Evolutionary conservation across 2,888 invertebrate species (phyloP).

Genomic region (Harpalus rubripes): DNA sequence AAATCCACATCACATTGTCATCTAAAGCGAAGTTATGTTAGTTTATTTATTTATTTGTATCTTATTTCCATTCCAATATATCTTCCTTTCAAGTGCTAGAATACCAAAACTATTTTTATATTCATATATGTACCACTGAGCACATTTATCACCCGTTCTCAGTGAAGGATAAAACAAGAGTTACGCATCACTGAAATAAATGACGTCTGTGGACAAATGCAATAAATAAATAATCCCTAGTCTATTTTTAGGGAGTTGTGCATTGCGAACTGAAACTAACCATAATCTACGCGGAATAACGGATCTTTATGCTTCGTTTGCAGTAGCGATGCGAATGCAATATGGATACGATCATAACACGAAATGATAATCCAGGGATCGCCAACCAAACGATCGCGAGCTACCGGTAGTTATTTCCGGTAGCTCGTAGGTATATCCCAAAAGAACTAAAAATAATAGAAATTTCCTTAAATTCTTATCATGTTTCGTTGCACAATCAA

Average conservation of each 20-base stretch:
- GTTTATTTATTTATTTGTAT: background rate
- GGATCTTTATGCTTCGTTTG: background rate
- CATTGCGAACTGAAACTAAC: background rate
- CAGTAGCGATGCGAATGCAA: too few species aligned
- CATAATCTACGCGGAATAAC: background rate
- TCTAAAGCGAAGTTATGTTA: background rate
- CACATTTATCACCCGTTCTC: background rate
- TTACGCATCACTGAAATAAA: constrained; percentile 9
- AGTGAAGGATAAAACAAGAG: background rate
- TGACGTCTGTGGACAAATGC: background rate
- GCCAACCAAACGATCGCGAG: too few species aligned
- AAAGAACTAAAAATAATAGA: too few species aligned
- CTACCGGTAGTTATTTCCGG: too few species aligned
- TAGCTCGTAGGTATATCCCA: too few species aligned
- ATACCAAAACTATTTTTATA: background rate
- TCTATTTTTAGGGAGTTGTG: background rate
- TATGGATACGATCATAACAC: too few species aligned
- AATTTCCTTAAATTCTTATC: too few species aligned
- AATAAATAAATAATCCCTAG: constrained; percentile 8
- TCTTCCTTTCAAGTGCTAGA: background rate
- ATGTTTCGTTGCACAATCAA: too few species aligned
- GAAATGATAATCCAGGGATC: too few species aligned
- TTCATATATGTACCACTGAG: background rate
- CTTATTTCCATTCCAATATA: background rate
- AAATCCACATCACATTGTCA: too few species aligned